Base-by-base conservation (phyloP, 2,888 invertebrate species). In the Lobophora halterata region DNA sequence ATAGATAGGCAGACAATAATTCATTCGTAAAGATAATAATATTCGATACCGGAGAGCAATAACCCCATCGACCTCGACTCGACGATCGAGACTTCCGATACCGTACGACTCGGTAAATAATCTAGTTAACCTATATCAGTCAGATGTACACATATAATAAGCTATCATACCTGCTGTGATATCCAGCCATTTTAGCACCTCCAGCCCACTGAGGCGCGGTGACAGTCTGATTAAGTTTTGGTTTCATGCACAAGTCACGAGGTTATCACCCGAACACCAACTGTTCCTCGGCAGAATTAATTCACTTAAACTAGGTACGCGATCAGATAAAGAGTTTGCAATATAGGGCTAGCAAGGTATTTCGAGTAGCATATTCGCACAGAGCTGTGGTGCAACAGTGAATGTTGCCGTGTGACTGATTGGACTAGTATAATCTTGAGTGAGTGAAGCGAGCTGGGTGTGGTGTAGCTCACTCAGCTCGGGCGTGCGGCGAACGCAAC, bases 371-470 rank as follows among this genome's bases (percentile, higher is more conserved):
- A 47, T 54, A 61, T 59, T 64, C 44, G 61, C 67, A 63, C 54
- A 55, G 58, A 69, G 60, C 60, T 73, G 74, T 79, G 56, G 59
- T 65, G 72, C 80, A 72, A 76, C 80, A 75, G 75, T 81, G 85
- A 82, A 73, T 77, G 82, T 73, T 77, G 81, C 79, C 82, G 85
- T 82, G 71, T 85, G 85, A 88, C 88, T 85, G 74, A 74, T n/a
- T n/a, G n/a, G n/a, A n/a, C n/a, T n/a, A n/a, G n/a, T n/a, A n/a
- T n/a, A n/a, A n/a, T n/a, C n/a, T n/a, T 49, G 61, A 25, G 46
- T 32, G 19, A 20, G 39, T 58, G 53, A 62, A 63, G 55, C 52
- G 67, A 69, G 62, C 61, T 62, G 66, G 60, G 55, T 32, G 65
- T 61, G 54, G 46, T 45, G 61, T 53, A n/a, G n/a, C n/a, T n/a